Evolutionary conservation across 1,140 invertebrate species (phyloP).

Genomic region (Hyphantria cunea): DNA sequence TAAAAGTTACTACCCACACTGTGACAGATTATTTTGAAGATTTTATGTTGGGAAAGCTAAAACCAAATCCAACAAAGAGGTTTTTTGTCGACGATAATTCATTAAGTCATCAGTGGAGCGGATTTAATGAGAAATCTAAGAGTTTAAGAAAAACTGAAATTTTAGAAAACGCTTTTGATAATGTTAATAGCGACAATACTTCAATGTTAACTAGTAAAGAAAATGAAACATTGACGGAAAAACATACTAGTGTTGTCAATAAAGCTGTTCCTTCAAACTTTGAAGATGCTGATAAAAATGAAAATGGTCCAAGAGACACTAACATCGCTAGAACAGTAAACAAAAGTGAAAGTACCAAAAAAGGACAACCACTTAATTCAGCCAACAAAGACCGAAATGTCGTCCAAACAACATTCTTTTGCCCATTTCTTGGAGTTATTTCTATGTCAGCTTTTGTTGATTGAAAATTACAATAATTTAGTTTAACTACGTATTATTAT

Average conservation of each 20-base stretch:
- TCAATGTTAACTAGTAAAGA: slow-evolving; percentile 24
- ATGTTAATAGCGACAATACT: background rate
- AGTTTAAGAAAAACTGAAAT: slow-evolving; percentile 43
- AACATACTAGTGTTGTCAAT: no score
- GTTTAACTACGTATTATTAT: no score
- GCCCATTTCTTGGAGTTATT: slow-evolving; percentile 62
- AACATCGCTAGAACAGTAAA: no score
- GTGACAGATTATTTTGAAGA: slow-evolving; percentile 55
- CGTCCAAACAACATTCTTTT: slow-evolving; percentile 60
- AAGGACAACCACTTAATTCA: no score
- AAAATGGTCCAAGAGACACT: no score
- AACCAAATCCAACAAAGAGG: slow-evolving; percentile 33
- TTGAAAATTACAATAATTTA: background rate
- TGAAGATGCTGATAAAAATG: no score
- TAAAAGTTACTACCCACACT: slow-evolving; percentile 51
- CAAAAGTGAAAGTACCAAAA: no score
- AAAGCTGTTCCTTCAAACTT: no score
- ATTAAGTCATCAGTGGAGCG: slow-evolving; percentile 55
- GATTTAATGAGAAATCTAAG: slow-evolving; percentile 33
- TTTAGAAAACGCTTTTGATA: background rate
- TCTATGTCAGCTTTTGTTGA: slow-evolving; percentile 54
- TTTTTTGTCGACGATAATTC: slow-evolving; percentile 56
- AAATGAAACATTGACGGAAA: slow-evolving; percentile 6
- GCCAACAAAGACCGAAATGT: slow-evolving; percentile 31
- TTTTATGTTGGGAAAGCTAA: slow-evolving; percentile 44